Conservation (phyloP, 2,113 vertebrate genomes). For the Emydura subglobosa region DNA sequence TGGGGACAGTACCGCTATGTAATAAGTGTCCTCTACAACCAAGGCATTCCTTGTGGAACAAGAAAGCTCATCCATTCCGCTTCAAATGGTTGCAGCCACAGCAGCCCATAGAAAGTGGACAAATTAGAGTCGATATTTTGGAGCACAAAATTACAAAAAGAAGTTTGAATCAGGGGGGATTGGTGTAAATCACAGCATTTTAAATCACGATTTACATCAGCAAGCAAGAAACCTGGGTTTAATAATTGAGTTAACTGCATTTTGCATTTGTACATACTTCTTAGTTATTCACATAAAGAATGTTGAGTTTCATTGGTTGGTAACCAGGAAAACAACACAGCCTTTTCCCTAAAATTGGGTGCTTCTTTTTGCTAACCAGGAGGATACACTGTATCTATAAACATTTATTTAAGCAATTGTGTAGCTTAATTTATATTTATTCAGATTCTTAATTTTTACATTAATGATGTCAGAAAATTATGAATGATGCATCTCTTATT, state of each 20-base stretch:
- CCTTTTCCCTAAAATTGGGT: background rate
- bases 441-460: background rate
- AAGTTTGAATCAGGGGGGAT: background rate
- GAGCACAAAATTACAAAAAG: background rate
- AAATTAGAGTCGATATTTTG: rapidly evolving
- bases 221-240: background rate
- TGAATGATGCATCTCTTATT: background rate
- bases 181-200: background rate
- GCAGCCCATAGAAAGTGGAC: rapidly evolving
- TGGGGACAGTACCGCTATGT: background rate
- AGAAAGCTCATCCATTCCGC: background rate
- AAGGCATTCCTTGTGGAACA: rapidly evolving
- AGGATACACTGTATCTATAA: background rate
- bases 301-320: background rate
- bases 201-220: background rate
- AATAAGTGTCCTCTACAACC: background rate
- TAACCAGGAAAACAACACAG: background rate
- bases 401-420: background rate
- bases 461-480: background rate
- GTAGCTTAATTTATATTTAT: background rate
- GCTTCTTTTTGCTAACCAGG: background rate
- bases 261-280: background rate
- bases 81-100: rapidly evolving
- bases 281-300: background rate
- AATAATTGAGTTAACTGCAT: background rate